Percentiles rank a stretch among this genome's conserved stretches.
Conservation (phyloP, 2,113 vertebrate genomes). For the Gavia stellata region DNA sequence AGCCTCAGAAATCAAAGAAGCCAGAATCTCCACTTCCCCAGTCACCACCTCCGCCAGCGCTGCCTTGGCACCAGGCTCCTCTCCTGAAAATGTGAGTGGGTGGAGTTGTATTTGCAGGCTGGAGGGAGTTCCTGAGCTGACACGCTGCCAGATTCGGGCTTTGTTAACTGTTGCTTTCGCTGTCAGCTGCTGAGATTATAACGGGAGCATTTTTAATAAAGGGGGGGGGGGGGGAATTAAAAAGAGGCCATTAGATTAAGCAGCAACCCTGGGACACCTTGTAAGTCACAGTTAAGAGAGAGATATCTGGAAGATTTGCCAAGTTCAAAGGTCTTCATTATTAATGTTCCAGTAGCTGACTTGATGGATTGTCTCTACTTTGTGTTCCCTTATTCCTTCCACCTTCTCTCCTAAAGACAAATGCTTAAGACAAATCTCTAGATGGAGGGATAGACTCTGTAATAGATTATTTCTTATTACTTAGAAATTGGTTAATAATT, state of each 20-base stretch:
- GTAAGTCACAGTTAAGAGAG: neutral
- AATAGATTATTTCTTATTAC: constrained; percentile 63
- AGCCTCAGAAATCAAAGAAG: constrained; percentile 8
- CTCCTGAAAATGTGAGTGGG: constrained; percentile 8
- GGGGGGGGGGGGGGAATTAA: neutral
- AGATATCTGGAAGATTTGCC: constrained; percentile 5
- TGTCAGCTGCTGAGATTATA: neutral
- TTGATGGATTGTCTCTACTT: constrained; percentile 28
- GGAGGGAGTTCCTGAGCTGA: constrained; percentile 35
- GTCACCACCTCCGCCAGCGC: neutral
- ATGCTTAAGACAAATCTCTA: constrained; percentile 42
- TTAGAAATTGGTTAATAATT: constrained; percentile 64
- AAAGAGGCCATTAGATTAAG: neutral
- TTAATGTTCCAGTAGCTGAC: constrained; percentile 16
- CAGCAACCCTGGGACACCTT: neutral
- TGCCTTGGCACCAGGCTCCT: constrained; percentile 10
- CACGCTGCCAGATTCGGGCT: neutral
- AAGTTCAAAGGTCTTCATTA: constrained; percentile 53
- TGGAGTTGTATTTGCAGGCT: constrained; percentile 30
- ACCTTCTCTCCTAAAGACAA: constrained; percentile 30
- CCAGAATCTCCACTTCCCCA: neutral
- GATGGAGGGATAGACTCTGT: neutral
- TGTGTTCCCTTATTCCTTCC: constrained; percentile 1
- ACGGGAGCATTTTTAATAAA: neutral
- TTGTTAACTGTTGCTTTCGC: neutral